A percentile compares a stretch with the other conserved stretches of the same genome.
phyloP scores from a whole-genome alignment of 2,797 vertebrate species.

The Melanotaenia parkinsoni region DNA sequence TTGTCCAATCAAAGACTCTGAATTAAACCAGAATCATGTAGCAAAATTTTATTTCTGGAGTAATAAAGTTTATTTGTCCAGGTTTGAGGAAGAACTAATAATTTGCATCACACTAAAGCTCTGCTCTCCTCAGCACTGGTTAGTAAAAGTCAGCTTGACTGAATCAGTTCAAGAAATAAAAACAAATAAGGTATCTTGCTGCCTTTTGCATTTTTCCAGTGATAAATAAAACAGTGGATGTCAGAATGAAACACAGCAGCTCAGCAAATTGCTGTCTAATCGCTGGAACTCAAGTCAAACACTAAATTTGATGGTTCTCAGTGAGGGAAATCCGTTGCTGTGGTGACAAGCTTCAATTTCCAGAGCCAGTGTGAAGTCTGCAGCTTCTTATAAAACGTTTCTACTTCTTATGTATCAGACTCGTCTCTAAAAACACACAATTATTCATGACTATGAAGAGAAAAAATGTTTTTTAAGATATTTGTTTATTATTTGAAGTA shows the following conservation, averaged over 20 bases:
- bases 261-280: conserved; percentile 27
- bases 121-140: not conserved
- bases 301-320: not conserved
- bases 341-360: conserved; percentile 7
- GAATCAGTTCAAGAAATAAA: not conserved
- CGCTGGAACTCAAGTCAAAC: conserved; percentile 14
- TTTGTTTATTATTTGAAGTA: not conserved
- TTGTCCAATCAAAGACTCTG: too few species aligned
- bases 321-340: conserved; percentile 10
- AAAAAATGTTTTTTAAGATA: not conserved
- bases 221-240: conserved; percentile 2
- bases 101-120: too few species aligned
- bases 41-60: not conserved
- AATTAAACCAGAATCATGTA: not conserved
- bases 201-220: not conserved
- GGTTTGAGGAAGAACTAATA: not conserved
- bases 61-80: not conserved
- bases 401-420: not conserved
- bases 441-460: not conserved
- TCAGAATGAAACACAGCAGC: conserved; percentile 30
- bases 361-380: not conserved
- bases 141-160: not conserved
- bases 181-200: not conserved
- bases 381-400: conserved; percentile 1
- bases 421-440: not conserved